Conservation (phyloP, 2,888 invertebrate species). For the Amblyjoppa proteus region DNA sequence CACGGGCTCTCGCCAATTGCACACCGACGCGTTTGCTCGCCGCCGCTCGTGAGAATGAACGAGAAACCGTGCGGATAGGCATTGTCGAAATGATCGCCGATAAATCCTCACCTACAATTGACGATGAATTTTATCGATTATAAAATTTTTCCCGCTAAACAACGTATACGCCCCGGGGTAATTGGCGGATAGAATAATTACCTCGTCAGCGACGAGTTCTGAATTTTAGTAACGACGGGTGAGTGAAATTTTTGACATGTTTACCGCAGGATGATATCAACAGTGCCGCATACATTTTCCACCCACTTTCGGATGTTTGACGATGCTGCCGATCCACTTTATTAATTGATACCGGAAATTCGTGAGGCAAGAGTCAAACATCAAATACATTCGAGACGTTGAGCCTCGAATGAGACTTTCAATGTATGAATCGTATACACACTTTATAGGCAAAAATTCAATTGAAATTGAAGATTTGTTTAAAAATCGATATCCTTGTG, state of each 20-base stretch:
- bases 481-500: not conserved
- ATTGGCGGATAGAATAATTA: conserved; percentile 13
- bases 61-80: conserved; percentile 5
- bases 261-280: not conserved
- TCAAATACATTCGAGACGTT: not conserved
- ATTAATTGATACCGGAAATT: not conserved
- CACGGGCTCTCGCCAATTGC: conserved; percentile 1
- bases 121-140: conserved; percentile 10
- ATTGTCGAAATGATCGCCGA: not conserved
- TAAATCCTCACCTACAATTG: not conserved
- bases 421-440: not conserved
- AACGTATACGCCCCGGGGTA: not conserved
- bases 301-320: not conserved
- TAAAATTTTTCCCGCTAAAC: not conserved
- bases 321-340: not conserved
- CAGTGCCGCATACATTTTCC: not conserved
- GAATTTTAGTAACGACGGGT: not conserved
- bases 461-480: not conserved
- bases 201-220: conserved; percentile 1
- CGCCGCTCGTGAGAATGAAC: conserved; percentile 3
- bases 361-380: not conserved
- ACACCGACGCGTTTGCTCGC: not conserved
- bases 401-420: not conserved
- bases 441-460: not conserved
- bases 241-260: not conserved